Evolutionary conservation across 1,140 invertebrate genomes (phyloP).

Genomic region (Episyrphus balteatus): DNA sequence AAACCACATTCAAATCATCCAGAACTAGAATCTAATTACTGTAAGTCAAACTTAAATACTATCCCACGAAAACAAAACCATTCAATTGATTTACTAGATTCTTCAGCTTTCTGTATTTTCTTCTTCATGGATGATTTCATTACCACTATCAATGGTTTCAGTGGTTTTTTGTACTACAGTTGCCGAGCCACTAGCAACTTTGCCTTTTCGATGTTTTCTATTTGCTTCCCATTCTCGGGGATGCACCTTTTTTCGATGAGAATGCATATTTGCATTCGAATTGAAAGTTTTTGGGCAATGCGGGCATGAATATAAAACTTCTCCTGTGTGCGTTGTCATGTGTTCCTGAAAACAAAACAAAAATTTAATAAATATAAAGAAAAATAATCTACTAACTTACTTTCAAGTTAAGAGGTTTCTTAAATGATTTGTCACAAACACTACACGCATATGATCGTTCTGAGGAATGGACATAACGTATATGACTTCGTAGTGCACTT

Average conservation of each 20-base stretch:
- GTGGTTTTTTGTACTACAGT: too few relatives aligned
- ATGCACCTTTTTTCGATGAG: constrained; percentile 30
- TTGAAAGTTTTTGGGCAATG: constrained; percentile 33
- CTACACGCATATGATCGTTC: constrained; percentile 22
- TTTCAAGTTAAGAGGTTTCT: constrained; percentile 26
- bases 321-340: constrained; percentile 32
- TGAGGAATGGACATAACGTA: constrained; percentile 25
- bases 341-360: constrained; percentile 17
- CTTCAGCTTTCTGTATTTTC: too few relatives aligned
- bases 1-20: too few relatives aligned
- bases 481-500: constrained; percentile 28
- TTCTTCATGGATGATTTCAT: too few relatives aligned
- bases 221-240: constrained; percentile 30
- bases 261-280: constrained; percentile 33
- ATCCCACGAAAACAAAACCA: too few relatives aligned
- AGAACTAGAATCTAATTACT: too few relatives aligned
- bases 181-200: not conserved
- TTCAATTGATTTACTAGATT: too few relatives aligned
- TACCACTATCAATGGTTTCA: too few relatives aligned
- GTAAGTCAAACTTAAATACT: too few relatives aligned
- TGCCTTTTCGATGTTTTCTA: constrained; percentile 13
- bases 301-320: constrained; percentile 31
- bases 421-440: constrained; percentile 29
- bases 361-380: not conserved
- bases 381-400: constrained; percentile 1